Percentiles rank a stretch among this genome's conserved stretches.
These are phyloP conservation scores for Micrasema longulum DNA, from an alignment of 1,140 invertebrate genomes.

Conservation along the genomic window DNA sequence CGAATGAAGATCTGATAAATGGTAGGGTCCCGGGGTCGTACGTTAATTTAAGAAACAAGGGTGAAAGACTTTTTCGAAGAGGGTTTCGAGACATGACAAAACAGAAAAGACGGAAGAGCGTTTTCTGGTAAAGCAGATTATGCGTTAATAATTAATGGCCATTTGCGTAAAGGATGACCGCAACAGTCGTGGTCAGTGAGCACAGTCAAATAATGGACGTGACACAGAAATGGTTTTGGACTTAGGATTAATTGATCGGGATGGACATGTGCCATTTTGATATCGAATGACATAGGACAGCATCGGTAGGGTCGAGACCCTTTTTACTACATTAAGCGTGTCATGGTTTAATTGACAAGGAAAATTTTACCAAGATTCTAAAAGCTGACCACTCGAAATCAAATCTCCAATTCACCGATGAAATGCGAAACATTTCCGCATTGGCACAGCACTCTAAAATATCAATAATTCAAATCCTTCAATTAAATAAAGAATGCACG, in stretches of 20 bases:
- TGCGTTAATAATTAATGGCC: constrained; percentile 34
- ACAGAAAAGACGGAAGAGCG: constrained; percentile 26
- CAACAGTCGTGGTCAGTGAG: background rate
- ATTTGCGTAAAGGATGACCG: constrained; percentile 37
- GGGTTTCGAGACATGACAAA: constrained; percentile 9
- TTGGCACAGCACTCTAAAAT: too few relatives aligned
- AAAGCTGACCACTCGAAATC: too few relatives aligned
- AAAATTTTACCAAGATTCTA: too few relatives aligned
- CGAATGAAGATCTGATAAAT: constrained; percentile 5
- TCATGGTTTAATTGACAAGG: too few relatives aligned
- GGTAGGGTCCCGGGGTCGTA: background rate
- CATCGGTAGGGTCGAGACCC: too few relatives aligned
- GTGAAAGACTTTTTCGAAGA: constrained; percentile 17
- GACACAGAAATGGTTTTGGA: constrained; percentile 1
- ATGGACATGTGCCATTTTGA: constrained; percentile 24
- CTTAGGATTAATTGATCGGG: constrained; percentile 21
- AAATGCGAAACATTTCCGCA: too few relatives aligned
- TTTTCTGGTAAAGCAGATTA: constrained; percentile 30
- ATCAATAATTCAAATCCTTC: too few relatives aligned
- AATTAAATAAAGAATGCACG: too few relatives aligned
- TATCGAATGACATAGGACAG: constrained; percentile 1
- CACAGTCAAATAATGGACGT: background rate
- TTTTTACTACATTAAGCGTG: too few relatives aligned
- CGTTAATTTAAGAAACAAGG: constrained; percentile 6
- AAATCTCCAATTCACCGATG: too few relatives aligned